Evolutionary conservation across 1,140 invertebrate genomes (phyloP).

Genomic region (Zaprionus nigranus): DNA sequence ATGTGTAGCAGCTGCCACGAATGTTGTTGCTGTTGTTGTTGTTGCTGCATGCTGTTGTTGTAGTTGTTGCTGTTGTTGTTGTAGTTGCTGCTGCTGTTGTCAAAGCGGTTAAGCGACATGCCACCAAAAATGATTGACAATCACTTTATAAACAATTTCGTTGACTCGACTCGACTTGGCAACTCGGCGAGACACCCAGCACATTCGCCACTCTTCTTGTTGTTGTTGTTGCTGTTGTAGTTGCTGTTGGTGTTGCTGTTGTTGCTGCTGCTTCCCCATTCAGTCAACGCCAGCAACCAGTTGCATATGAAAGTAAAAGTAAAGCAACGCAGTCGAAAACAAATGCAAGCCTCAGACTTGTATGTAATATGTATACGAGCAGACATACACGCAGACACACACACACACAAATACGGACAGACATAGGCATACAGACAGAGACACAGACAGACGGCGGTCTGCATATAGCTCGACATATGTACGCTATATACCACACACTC

Average conservation of each 20-base stretch:
- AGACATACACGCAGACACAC: conserved; percentile 19
- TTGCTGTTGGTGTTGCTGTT: conserved; percentile 8
- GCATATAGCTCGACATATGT: conserved; percentile 30
- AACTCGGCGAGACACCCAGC: conserved; percentile 51
- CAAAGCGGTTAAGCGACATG: conserved; percentile 77
- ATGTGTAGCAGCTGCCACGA: conserved; percentile 71
- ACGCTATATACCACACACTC: conserved; percentile 61
- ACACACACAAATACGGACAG: conserved; percentile 31
- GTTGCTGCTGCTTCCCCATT: conserved; percentile 63
- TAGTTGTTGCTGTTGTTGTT: conserved; percentile 22
- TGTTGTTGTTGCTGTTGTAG: conserved; percentile 20
- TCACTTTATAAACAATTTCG: conserved; percentile 80
- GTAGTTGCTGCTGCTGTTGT: conserved; percentile 68
- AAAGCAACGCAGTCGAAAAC: conserved; percentile 71
- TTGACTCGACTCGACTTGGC: conserved; percentile 33
- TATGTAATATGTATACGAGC: conserved; percentile 42
- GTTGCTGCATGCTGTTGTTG: conserved; percentile 61
- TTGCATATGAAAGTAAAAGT: conserved; percentile 83
- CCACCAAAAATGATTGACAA: conserved; percentile 82
- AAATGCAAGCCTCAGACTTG: conserved; percentile 36
- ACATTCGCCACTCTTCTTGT: conserved; percentile 24
- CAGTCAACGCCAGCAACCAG: conserved; percentile 62
- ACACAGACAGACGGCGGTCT: conserved; percentile 39
- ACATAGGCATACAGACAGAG: conserved; percentile 11
- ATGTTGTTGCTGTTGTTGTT: conserved; percentile 60